These are phyloP conservation scores for Stegophylla sp. DNA, from an alignment of 2,888 invertebrate species.

Conservation along the genomic window DNA sequence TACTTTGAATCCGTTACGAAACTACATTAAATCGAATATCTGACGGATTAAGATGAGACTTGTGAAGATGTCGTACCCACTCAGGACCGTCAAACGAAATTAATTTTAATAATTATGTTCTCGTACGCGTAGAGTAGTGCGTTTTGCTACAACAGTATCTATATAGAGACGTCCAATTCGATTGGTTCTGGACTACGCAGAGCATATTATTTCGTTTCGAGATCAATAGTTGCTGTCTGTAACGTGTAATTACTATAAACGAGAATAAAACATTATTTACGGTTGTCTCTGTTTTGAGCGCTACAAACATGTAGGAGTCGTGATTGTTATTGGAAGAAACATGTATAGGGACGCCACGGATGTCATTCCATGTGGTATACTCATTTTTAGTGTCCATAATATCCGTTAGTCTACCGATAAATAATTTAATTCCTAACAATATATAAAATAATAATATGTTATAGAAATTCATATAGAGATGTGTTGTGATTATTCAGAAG, in stretches of 20 bases:
- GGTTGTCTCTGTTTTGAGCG: conserved; percentile 19
- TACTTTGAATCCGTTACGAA: neutral
- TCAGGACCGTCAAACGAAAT: neutral
- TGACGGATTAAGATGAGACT: neutral
- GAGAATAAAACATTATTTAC: conserved; percentile 41
- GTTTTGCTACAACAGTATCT: too few species aligned
- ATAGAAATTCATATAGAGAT: too few species aligned
- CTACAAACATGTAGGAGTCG: neutral
- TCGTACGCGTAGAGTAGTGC: neutral
- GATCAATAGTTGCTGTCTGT: neutral
- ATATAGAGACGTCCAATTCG: neutral
- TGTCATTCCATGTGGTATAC: too few species aligned
- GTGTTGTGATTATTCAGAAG: too few species aligned
- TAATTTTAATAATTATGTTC: neutral
- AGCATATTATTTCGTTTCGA: neutral
- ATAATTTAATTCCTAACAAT: too few species aligned
- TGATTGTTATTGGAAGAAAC: too few species aligned
- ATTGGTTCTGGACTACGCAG: neutral
- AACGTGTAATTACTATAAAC: conserved; percentile 16
- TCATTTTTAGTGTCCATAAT: too few species aligned
- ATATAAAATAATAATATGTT: too few species aligned
- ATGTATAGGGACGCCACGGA: too few species aligned
- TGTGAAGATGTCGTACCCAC: neutral
- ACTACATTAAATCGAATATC: neutral
- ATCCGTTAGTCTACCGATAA: too few species aligned